Conservation (phyloP, 2,113 vertebrate species). For the Megaleporinus macrocephalus region DNA sequence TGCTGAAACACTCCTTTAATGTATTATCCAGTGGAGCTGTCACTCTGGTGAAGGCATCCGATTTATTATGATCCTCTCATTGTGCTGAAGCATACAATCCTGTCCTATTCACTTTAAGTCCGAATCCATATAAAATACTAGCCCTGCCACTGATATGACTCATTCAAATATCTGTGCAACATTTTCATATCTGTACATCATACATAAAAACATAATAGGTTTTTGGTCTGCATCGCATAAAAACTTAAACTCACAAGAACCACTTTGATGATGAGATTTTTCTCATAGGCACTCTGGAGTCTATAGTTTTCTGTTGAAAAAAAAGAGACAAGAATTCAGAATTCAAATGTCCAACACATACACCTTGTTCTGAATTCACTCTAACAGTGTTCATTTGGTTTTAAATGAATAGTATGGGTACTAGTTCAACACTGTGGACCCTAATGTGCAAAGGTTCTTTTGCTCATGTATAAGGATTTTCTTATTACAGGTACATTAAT, state of each 20-base stretch:
- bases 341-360: background rate
- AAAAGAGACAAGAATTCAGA: conserved; percentile 34
- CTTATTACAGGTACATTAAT: too few species aligned
- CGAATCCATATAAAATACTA: background rate
- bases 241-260: conserved; percentile 87
- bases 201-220: background rate
- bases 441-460: too few species aligned
- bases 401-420: too few species aligned
- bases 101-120: too few species aligned
- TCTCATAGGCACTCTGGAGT: conserved; percentile 98
- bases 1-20: too few species aligned
- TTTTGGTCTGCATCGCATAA: background rate
- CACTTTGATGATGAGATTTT: conserved; percentile 98
- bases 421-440: too few species aligned
- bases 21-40: too few species aligned
- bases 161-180: background rate
- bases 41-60: background rate
- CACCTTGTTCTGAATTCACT: background rate
- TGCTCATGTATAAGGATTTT: too few species aligned
- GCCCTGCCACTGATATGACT: background rate
- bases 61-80: background rate
- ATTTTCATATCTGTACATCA: background rate
- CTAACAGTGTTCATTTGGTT: background rate
- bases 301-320: conserved; percentile 90
- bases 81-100: background rate